These are phyloP conservation scores for Littorina saxatilis DNA, from an alignment of 1,140 invertebrate species.

Conservation along the genomic window DNA sequence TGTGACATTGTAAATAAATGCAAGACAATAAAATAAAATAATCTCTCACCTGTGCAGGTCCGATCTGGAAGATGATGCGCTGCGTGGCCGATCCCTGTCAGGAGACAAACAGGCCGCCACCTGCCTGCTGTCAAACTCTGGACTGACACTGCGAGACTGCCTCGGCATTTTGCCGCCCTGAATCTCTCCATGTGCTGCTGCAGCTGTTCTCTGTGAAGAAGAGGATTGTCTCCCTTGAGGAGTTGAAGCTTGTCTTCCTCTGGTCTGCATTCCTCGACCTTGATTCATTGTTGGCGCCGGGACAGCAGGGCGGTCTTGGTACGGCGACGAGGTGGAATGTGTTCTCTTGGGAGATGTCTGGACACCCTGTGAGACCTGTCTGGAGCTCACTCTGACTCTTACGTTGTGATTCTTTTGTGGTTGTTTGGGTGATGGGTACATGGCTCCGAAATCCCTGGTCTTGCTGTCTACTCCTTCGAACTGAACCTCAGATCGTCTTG, in stretches of 20 bases:
- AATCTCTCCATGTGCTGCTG: too few species aligned
- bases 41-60: background rate
- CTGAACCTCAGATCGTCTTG: background rate
- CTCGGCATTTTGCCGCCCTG: background rate
- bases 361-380: conserved; percentile 42
- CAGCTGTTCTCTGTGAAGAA: too few species aligned
- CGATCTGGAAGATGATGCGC: background rate
- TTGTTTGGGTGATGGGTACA: conserved; percentile 60
- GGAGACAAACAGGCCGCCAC: conserved; percentile 33
- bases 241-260: background rate
- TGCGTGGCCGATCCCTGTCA: conserved; percentile 20
- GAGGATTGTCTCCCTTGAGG: background rate
- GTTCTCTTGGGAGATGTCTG: conserved; percentile 22
- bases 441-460: conserved; percentile 60
- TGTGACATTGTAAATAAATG: too few species aligned
- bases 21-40: too few species aligned
- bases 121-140: conserved; percentile 30
- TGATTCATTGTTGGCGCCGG: background rate
- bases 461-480: background rate
- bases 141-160: conserved; percentile 10
- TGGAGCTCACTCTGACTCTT: conserved; percentile 35
- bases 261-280: background rate
- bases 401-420: conserved; percentile 43
- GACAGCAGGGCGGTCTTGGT: background rate
- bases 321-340: background rate